These are phyloP conservation scores for Drosophila cognata DNA, from an alignment of 2,888 invertebrate species.

Conservation along the genomic window DNA sequence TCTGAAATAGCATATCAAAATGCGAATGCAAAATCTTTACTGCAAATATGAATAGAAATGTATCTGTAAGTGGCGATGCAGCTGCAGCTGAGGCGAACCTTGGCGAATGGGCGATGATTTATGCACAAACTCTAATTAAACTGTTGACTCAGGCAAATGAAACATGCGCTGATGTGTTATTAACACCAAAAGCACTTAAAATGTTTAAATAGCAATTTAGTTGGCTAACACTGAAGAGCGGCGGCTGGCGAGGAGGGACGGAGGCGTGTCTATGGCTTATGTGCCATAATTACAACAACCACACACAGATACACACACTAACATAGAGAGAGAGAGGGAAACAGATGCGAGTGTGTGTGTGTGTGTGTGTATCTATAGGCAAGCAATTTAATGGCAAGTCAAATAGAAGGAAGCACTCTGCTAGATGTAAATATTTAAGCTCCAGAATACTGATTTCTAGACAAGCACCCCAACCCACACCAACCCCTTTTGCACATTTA, in stretches of 20 bases:
- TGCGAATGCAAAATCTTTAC: constrained; percentile 25
- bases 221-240: constrained; percentile 11
- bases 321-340: neutral
- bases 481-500: constrained; percentile 32
- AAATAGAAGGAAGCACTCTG: constrained; percentile 52
- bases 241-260: neutral
- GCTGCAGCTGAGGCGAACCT: constrained; percentile 23
- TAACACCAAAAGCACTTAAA: constrained; percentile 74
- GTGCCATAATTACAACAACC: constrained; percentile 36
- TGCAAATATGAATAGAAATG: constrained; percentile 39
- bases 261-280: constrained; percentile 20
- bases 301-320: constrained; percentile 1
- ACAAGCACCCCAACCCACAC: neutral
- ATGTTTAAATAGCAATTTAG: constrained; percentile 69
- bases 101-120: constrained; percentile 49
- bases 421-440: constrained; percentile 57
- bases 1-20: constrained; percentile 6
- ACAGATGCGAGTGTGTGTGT: neutral
- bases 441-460: constrained; percentile 42
- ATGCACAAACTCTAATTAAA: constrained; percentile 75
- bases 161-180: constrained; percentile 75
- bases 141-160: constrained; percentile 76
- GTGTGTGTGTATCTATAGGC: constrained; percentile 21
- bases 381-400: constrained; percentile 55
- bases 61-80: constrained; percentile 11